Conservation (phyloP, 2,797 vertebrate genomes). For the Miichthys miiuy region DNA sequence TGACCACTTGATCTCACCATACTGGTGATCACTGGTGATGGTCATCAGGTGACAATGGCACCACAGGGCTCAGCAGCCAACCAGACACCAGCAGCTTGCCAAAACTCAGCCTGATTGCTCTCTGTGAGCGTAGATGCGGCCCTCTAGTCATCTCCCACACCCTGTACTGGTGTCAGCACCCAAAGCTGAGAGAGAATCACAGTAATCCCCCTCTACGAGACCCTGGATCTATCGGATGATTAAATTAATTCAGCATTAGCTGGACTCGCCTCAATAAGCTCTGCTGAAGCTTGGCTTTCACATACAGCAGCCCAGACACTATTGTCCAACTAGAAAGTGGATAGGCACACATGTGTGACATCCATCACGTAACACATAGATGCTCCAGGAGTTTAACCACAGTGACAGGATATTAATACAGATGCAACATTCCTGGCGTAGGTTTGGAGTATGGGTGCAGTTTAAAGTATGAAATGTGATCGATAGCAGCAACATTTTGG, state of each 20-base stretch:
- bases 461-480: neutral
- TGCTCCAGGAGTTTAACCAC: no score
- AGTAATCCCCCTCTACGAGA: slow-evolving; percentile 44
- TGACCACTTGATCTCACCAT: neutral
- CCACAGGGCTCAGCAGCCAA: slow-evolving; percentile 5
- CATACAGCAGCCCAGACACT: slow-evolving; percentile 17
- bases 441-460: neutral
- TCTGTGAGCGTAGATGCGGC: neutral
- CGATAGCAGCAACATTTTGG: neutral
- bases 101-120: slow-evolving; percentile 2
- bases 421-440: neutral
- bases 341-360: neutral
- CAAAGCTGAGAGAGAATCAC: slow-evolving; percentile 12
- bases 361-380: neutral
- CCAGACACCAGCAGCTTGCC: slow-evolving; percentile 12
- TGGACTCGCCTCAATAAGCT: slow-evolving; percentile 55
- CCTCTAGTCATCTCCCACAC: slow-evolving; percentile 21
- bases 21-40: no score
- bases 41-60: slow-evolving; percentile 9
- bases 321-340: neutral
- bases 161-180: slow-evolving; percentile 35
- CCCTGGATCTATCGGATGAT: slow-evolving; percentile 45
- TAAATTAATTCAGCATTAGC: slow-evolving; percentile 61
- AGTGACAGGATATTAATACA: neutral
- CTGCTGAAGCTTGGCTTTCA: slow-evolving; percentile 45